Evolutionary conservation across 2,113 vertebrate genomes (phyloP).

Genomic region (Laticauda colubrina): DNA sequence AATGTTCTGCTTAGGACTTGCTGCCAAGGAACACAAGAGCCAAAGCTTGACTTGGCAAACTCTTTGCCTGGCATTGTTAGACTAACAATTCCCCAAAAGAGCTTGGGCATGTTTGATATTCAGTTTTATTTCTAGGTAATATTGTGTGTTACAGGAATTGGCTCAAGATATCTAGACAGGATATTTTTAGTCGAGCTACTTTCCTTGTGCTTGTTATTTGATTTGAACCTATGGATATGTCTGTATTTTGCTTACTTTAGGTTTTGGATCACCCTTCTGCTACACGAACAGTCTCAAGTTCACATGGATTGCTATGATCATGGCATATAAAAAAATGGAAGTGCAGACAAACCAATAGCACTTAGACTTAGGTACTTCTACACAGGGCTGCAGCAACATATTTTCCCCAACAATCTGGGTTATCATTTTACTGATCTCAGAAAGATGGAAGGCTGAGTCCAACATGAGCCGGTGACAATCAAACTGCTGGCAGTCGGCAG

Average conservation of each 20-base stretch:
- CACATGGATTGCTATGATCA: background rate
- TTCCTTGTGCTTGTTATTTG: background rate
- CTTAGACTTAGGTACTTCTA: background rate
- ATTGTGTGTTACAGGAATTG: accelerated
- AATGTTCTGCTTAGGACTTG: background rate
- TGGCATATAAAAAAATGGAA: background rate
- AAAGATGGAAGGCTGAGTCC: background rate
- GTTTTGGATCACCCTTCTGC: background rate
- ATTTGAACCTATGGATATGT: conserved; percentile 17
- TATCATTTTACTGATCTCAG: background rate
- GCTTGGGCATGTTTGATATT: background rate
- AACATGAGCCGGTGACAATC: background rate
- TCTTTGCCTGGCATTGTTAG: conserved; percentile 6
- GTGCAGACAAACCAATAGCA: background rate
- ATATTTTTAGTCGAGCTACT: conserved; percentile 37
- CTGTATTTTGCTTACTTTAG: conserved; percentile 14
- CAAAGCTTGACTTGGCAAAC: conserved; percentile 23
- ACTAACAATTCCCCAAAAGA: conserved; percentile 18
- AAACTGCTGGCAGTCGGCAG: background rate
- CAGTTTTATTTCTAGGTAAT: conserved; percentile 36
- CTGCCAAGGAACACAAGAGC: background rate
- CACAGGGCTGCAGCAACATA: background rate
- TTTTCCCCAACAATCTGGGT: background rate
- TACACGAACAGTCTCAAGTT: background rate
- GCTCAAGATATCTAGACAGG: background rate